These are phyloP conservation scores for Cerceris ruficornis DNA, from an alignment of 2,888 invertebrate genomes.

Conservation along the genomic window DNA sequence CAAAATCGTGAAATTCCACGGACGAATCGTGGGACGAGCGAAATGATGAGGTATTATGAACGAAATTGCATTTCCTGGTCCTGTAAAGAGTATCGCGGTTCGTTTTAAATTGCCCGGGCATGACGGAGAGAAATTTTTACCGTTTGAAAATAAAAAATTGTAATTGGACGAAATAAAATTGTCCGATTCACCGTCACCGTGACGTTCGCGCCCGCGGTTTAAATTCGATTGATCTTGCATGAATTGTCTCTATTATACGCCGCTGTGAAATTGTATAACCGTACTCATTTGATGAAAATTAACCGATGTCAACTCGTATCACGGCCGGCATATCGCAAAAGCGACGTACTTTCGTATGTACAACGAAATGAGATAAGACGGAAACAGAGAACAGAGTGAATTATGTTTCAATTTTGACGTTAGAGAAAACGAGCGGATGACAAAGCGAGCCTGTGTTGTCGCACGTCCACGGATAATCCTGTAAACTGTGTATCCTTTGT, in stretches of 20 bases:
- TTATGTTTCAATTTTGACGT: slow-evolving; percentile 58
- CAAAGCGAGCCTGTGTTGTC: neutral
- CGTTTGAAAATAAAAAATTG: no score
- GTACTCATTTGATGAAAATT: slow-evolving; percentile 58
- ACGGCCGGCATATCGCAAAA: slow-evolving; percentile 15
- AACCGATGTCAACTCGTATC: slow-evolving; percentile 47
- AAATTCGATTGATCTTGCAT: slow-evolving; percentile 9
- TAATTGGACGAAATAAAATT: no score
- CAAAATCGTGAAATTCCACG: neutral
- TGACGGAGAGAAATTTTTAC: no score
- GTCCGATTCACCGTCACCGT: no score
- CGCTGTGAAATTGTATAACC: slow-evolving; percentile 15
- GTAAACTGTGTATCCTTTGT: no score
- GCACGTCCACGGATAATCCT: no score
- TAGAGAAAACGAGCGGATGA: neutral
- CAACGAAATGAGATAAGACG: slow-evolving; percentile 27
- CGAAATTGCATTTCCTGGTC: no score
- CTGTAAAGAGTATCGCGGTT: no score
- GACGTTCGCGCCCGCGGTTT: no score
- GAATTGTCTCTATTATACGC: neutral
- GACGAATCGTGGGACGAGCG: neutral
- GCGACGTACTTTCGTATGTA: slow-evolving; percentile 42
- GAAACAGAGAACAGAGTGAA: slow-evolving; percentile 1
- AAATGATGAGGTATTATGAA: neutral
- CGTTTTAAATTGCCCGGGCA: no score